Percentiles rank a stretch among this genome's conserved stretches.
Evolutionary conservation across 35 echinoderm and acorn worm genomes (phyloP).

Genomic region (Diadema setosum): DNA sequence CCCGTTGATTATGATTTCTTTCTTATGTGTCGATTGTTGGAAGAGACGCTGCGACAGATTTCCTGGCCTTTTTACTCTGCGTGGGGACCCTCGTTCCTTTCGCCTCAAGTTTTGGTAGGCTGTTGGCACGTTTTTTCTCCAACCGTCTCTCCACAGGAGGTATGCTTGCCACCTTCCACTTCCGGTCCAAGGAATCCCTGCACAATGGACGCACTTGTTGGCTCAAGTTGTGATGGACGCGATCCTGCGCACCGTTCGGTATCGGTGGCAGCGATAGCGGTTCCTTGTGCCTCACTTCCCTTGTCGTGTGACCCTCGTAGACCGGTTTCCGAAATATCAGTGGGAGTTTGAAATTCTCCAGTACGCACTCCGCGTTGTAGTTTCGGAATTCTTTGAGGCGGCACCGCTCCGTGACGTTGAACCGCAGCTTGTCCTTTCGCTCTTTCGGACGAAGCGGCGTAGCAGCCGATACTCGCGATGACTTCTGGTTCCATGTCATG

Average conservation of each 20-base stretch:
- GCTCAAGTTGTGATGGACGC: neutral
- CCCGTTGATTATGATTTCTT: too few relatives aligned
- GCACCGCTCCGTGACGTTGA: neutral
- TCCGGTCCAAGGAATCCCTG: neutral
- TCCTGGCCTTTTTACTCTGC: neutral
- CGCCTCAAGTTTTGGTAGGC: neutral
- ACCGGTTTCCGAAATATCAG: neutral
- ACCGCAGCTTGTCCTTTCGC: neutral
- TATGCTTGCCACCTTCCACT: neutral
- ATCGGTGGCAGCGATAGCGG: neutral
- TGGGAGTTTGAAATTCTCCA: neutral
- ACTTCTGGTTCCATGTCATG: neutral
- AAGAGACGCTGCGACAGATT: neutral
- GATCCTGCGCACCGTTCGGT: neutral
- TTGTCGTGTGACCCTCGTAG: neutral
- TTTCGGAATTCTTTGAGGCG: slow-evolving; percentile 2
- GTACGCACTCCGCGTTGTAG: neutral
- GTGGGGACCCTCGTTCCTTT: neutral
- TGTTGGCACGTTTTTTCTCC: neutral
- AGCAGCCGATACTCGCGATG: neutral
- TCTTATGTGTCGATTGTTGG: too few relatives aligned
- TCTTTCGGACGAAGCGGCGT: neutral
- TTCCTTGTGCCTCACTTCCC: neutral
- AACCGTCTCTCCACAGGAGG: neutral
- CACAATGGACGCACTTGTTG: neutral